Evolutionary conservation across 2,888 invertebrate genomes (phyloP).

Genomic region (Prostheceraeus crozeri): DNA sequence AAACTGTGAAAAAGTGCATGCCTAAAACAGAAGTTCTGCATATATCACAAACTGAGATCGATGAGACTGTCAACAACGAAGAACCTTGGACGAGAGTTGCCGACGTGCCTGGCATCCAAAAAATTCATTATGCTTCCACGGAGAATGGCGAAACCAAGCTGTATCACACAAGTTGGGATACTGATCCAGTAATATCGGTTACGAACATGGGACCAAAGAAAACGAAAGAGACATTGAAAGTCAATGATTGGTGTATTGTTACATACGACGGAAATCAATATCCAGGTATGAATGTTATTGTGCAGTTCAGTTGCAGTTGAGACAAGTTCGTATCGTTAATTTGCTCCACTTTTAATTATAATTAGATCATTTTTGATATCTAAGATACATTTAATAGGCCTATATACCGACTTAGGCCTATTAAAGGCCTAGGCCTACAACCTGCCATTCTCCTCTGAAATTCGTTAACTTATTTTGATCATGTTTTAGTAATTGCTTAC

Average conservation of each 20-base stretch:
- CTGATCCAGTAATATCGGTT: background rate
- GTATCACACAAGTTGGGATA: background rate
- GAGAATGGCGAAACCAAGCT: background rate
- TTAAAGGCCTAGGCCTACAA: no score
- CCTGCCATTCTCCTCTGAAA: no score
- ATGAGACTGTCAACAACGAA: background rate
- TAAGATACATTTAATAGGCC: no score
- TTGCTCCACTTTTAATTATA: no score
- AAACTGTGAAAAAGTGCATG: background rate
- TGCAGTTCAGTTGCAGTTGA: no score
- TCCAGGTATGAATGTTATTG: no score
- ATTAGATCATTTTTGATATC: no score
- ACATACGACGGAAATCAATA: background rate
- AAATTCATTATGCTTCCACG: background rate
- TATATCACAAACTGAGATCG: conserved; percentile 10
- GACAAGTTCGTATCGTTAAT: no score
- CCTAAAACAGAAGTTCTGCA: conserved; percentile 1
- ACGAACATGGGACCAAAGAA: background rate
- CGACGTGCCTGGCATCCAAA: conserved; percentile 5
- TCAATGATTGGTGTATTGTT: conserved; percentile 5
- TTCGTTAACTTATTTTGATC: no score
- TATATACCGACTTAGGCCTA: no score
- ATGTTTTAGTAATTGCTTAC: no score
- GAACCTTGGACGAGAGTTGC: background rate
- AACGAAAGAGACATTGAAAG: background rate